A percentile compares a stretch with the other conserved stretches of the same genome.
Conservation (phyloP, 2,113 vertebrate genomes). For the Piaya cayana region DNA sequence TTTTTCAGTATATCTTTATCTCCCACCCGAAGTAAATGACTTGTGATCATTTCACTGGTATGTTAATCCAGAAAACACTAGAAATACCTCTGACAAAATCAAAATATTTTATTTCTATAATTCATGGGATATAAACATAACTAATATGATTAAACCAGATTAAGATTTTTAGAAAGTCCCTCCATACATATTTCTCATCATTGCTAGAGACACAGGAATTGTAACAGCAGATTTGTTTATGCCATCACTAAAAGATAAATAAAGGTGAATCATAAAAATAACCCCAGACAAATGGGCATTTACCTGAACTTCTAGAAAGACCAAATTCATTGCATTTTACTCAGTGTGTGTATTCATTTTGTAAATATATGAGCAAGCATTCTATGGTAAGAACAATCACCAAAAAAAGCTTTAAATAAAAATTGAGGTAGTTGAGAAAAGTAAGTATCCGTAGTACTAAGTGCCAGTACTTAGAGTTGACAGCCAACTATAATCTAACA, state of each 20-base stretch:
- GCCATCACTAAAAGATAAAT: background rate
- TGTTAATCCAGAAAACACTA: background rate
- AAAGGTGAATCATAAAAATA: background rate
- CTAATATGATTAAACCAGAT: background rate
- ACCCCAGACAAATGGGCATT: background rate
- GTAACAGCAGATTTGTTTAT: background rate
- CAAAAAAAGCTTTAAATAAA: background rate
- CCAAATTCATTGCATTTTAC: background rate
- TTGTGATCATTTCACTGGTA: background rate
- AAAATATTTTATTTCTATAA: background rate
- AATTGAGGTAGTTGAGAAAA: conserved; percentile 1
- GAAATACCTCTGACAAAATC: background rate
- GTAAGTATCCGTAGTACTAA: background rate
- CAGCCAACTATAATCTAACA: conserved; percentile 12
- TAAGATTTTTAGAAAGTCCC: background rate
- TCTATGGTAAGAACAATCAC: background rate
- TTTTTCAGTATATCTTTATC: background rate
- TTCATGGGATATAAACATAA: background rate
- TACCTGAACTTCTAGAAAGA: conserved; percentile 25
- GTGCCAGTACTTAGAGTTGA: background rate
- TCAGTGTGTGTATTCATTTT: background rate
- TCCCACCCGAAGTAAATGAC: background rate
- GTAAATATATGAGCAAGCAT: background rate
- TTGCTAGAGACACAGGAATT: background rate
- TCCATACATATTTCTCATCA: background rate